phyloP scores from a whole-genome alignment of 2,113 vertebrate species.

The Catharus minimus region DNA sequence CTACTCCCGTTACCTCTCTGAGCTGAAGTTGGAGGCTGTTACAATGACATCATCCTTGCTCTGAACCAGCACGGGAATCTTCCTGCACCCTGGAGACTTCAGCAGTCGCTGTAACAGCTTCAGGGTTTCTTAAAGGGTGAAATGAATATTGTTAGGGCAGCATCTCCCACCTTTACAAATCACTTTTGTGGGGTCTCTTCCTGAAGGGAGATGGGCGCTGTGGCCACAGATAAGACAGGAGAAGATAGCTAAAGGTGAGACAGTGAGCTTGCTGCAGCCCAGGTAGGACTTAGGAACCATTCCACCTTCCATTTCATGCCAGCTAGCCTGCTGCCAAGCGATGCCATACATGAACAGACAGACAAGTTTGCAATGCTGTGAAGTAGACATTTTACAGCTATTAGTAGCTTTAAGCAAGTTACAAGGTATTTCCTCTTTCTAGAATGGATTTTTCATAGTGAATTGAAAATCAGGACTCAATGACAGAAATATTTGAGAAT shows the following conservation, averaged over 20 bases:
- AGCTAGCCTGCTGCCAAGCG: conserved; percentile 7
- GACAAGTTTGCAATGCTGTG: background rate
- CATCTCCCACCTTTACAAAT: conserved; percentile 7
- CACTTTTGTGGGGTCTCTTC: conserved; percentile 25
- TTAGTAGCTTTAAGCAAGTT: conserved; percentile 1
- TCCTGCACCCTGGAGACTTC: conserved; percentile 97
- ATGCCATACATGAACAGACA: background rate
- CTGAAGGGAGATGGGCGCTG: conserved; percentile 2
- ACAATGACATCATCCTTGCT: conserved; percentile 98
- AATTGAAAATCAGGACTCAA: background rate
- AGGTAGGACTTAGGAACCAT: background rate
- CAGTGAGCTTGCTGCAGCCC: background rate
- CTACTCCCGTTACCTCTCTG: conserved; percentile 85
- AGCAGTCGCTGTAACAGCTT: conserved; percentile 96
- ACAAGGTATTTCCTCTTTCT: background rate
- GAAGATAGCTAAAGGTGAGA: conserved; percentile 27
- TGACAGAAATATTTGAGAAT: background rate
- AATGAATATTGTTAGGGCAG: conserved; percentile 59
- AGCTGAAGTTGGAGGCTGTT: conserved; percentile 98
- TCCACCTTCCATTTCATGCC: background rate
- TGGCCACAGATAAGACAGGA: conserved; percentile 18
- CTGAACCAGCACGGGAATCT: conserved; percentile 97
- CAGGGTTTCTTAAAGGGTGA: conserved; percentile 87
- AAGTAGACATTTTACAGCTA: background rate
- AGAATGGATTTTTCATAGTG: background rate